Evolutionary conservation across 2,797 vertebrate genomes (phyloP), one percentile per base, ranked within the genome.

Genomic region (Oreonectes daqikongensis): DNA sequence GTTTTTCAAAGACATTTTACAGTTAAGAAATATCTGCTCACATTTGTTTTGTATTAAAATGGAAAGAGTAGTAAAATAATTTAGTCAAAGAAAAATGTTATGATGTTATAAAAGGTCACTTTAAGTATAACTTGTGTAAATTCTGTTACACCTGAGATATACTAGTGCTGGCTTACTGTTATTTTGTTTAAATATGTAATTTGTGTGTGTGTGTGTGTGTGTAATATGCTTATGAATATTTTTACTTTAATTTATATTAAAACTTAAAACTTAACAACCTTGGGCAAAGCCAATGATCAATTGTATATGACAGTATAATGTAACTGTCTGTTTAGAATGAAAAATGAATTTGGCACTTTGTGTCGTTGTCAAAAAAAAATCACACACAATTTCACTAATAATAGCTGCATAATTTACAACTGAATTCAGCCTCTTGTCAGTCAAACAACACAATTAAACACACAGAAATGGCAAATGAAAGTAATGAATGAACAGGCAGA

Each of bases 141-240:
- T 67, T 66, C 11, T 72, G 9, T 78, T 32, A 64, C 50, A 79
- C 79, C 79, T 83, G 79, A 81, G 74, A 70, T 53, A 53, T 18
- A 60, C 57, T 30, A 79, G 38, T 15, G 18, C 38, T 71, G 35
- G 63, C 32, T 67, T 72, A 28, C 26, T 30, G 48, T 50, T 32
- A 5, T 6, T 69, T n/a, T n/a, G n/a, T n/a, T 70, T 50, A 44
- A 55, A 30, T 65, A 1, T 52, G 15, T n/a, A n/a, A n/a, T n/a
- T n/a, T n/a, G n/a, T n/a, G n/a, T n/a, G n/a, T n/a, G n/a, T n/a
- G n/a, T n/a, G n/a, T n/a, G 18, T 15, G 26, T 20, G 17, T 61
- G 22, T 40, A 7, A 50, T 44, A 46, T 69, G 30, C 17, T 69
- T 38, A 38, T 12, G 44, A 24, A 14, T 40, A 30, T 12, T 57